These are phyloP conservation scores for Drosophila ananassae DNA, from an alignment of 1,140 invertebrate genomes.

Conservation along the genomic window DNA sequence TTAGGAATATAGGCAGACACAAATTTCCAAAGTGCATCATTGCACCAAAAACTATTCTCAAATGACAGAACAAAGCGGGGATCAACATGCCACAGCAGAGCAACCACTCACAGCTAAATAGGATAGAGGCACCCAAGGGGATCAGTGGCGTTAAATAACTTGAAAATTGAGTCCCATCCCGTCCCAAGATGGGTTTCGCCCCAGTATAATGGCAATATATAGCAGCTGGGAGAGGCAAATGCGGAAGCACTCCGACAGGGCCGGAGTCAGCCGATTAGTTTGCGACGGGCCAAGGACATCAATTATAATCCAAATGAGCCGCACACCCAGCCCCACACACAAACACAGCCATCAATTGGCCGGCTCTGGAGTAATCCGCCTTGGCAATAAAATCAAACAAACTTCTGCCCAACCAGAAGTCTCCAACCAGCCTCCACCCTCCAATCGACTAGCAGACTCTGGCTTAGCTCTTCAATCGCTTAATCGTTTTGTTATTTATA, in stretches of 20 bases:
- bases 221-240: conserved; percentile 6
- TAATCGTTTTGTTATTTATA: conserved; percentile 82
- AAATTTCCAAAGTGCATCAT: not conserved
- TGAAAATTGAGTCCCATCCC: conserved; percentile 61
- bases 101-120: conserved; percentile 12
- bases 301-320: conserved; percentile 81
- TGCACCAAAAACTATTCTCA: conserved; percentile 35
- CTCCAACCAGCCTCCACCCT: not conserved
- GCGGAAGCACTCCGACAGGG: conserved; percentile 31
- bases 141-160: conserved; percentile 67
- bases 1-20: not conserved
- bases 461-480: conserved; percentile 74
- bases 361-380: conserved; percentile 61
- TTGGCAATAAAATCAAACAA: conserved; percentile 75
- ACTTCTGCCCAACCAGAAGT: conserved; percentile 33
- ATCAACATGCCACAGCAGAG: not conserved
- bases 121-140: conserved; percentile 14
- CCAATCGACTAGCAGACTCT: conserved; percentile 15
- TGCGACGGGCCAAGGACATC: conserved; percentile 62
- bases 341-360: conserved; percentile 44
- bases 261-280: conserved; percentile 56
- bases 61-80: not conserved
- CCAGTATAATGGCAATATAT: conserved; percentile 57
- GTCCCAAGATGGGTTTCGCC: conserved; percentile 22
- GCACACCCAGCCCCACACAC: conserved; percentile 27